Conservation (phyloP, 2,113 vertebrate species). For the Trogon surrucura region DNA sequence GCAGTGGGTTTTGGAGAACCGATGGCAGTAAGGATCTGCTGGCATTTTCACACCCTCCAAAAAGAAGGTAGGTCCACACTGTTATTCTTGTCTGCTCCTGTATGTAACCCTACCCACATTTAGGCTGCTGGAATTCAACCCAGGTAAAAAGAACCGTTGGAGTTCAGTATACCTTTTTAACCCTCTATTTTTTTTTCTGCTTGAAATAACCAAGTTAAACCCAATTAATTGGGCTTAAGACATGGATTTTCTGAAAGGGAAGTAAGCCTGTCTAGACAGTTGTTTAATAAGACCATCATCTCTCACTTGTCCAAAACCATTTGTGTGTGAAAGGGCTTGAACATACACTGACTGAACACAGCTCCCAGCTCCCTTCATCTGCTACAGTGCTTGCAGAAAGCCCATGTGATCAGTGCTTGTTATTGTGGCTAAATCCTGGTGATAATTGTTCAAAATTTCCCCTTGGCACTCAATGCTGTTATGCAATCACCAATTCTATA, state of each 20-base stretch:
- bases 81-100: neutral
- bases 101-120: neutral
- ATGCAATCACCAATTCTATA: slow-evolving; percentile 32
- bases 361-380: slow-evolving; percentile 23
- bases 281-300: slow-evolving; percentile 48
- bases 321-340: slow-evolving; percentile 49
- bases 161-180: neutral
- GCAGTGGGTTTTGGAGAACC: neutral
- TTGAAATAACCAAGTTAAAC: slow-evolving; percentile 21
- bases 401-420: slow-evolving; percentile 41
- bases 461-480: slow-evolving; percentile 44
- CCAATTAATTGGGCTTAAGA: slow-evolving; percentile 16
- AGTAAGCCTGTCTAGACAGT: slow-evolving; percentile 63
- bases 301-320: slow-evolving; percentile 50
- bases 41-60: neutral
- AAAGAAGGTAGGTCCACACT: neutral
- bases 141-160: neutral
- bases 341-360: neutral
- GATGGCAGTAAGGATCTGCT: neutral
- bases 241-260: slow-evolving; percentile 36
- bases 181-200: neutral
- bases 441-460: slow-evolving; percentile 52
- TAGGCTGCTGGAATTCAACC: neutral
- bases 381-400: slow-evolving; percentile 15
- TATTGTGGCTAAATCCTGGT: slow-evolving; percentile 57